Percentiles rank a stretch among this genome's conserved stretches.
Evolutionary conservation across 2,113 vertebrate genomes (phyloP).

Genomic region (Tiliqua scincoides): DNA sequence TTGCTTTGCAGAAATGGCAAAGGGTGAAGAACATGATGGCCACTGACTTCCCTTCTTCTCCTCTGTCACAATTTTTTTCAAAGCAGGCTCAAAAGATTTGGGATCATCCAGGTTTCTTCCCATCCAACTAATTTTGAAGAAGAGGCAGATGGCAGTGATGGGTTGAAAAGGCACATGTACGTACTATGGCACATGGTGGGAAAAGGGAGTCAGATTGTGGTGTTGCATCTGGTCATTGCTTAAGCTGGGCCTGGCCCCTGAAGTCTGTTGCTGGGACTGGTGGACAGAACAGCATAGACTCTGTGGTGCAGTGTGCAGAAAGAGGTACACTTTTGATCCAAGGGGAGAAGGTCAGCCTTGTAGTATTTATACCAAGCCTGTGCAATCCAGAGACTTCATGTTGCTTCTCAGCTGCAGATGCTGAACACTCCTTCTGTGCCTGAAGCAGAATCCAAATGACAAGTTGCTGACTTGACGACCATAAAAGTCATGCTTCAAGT

Average conservation of each 20-base stretch:
- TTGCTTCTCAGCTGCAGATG: background rate
- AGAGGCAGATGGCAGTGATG: no score
- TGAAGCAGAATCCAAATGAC: background rate
- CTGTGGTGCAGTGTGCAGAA: background rate
- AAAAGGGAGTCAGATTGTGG: no score
- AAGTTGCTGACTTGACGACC: background rate
- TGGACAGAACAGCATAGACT: background rate
- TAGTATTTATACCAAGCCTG: background rate
- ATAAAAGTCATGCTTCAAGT: background rate
- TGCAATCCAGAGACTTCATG: background rate
- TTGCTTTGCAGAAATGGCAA: no score
- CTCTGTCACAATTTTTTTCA: no score
- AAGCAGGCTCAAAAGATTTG: no score
- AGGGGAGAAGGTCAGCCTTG: background rate
- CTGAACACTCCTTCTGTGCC: background rate
- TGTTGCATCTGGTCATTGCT: no score
- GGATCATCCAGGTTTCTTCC: no score
- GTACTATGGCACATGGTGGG: no score
- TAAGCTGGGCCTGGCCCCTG: background rate
- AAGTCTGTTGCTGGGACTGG: background rate
- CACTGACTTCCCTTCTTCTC: no score
- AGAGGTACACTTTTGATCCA: background rate
- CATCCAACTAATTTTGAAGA: no score
- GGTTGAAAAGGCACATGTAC: no score
- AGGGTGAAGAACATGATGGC: no score